A percentile compares a stretch with the other conserved stretches of the same genome.
phyloP scores from a whole-genome alignment of 2,888 invertebrate species.

The Nematopogon swammerdamellus region DNA sequence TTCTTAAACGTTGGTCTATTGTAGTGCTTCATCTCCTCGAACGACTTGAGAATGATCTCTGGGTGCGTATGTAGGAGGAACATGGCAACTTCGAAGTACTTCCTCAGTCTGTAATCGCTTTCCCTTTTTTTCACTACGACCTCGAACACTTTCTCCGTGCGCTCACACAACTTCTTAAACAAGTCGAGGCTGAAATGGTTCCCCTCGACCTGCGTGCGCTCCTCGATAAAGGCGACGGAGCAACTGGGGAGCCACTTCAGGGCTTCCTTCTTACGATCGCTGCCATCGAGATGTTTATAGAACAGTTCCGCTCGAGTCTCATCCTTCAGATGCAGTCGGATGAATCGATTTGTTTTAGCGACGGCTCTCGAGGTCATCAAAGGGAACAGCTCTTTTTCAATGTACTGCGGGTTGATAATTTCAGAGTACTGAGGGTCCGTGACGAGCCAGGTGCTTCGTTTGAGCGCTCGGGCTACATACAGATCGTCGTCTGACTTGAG shows the following conservation, averaged over 20 bases:
- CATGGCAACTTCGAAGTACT: constrained; percentile 1
- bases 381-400: constrained; percentile 24
- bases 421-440: constrained; percentile 26
- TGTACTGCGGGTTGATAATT: constrained; percentile 31
- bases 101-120: neutral
- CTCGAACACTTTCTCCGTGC: constrained; percentile 17
- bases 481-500: constrained; percentile 30
- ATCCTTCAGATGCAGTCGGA: constrained; percentile 28
- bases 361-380: constrained; percentile 28
- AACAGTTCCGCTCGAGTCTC: constrained; percentile 29
- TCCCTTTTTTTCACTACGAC: constrained; percentile 8
- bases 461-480: constrained; percentile 31
- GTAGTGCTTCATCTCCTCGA: constrained; percentile 14
- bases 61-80: constrained; percentile 8
- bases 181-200: constrained; percentile 13
- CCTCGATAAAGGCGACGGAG: constrained; percentile 16
- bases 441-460: constrained; percentile 28
- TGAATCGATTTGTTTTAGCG: constrained; percentile 21
- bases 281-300: constrained; percentile 23
- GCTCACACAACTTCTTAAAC: constrained; percentile 24
- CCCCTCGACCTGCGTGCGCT: neutral
- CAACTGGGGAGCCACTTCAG: constrained; percentile 34
- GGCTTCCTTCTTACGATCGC: constrained; percentile 14
- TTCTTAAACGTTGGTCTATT: constrained; percentile 16
- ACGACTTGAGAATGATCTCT: constrained; percentile 19